Evolutionary conservation across 1,140 invertebrate genomes (phyloP), one percentile per base, ranked within the genome.

Genomic region (Drosophila dunni): DNA sequence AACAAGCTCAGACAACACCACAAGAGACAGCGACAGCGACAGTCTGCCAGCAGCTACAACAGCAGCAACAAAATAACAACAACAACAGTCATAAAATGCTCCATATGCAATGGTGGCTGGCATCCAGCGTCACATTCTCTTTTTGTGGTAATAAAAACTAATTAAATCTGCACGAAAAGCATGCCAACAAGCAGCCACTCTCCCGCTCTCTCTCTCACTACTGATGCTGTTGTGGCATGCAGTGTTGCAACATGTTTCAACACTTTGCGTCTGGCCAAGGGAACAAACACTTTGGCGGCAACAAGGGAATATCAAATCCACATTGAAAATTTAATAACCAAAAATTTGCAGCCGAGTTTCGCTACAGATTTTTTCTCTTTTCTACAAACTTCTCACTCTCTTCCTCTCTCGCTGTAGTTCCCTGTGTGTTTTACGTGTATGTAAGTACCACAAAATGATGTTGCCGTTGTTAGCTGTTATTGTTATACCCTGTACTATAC

Each of bases 261-360:
- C 82, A 72, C 69, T 88, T 85, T 85, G 81, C 81, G 69, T 84
- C 77, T 84, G 58, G 72, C 56, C 38, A 36, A 29, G 56, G 36
- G 45, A 24, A 83, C 20, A 64, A 63, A 33, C 34, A 45, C 58
- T 54, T 51, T 8, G 38, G 42, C 34, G 36, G n/a, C 60, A 46
- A 34, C 17, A 54, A 56, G 38, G 51, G 17, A n/a, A 53, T 40
- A 46, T 38, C 17, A 34, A 45, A 86, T 86, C 73, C 75, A 79
- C 66, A 85, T 85, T 85, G 81, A 85, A 86, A 86, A 86, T 88
- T 86, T 86, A 86, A 86, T 85, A 85, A 85, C 81, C 82, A 67
- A 85, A 85, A 85, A 79, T 75, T 79, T 73, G 63, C 64, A 58
- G 63, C 38, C 56, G 36, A 61, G 66, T 62, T 69, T 61, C 46